These are phyloP conservation scores for Micoletzkya japonica DNA, from an alignment of 2,888 invertebrate genomes.

Conservation along the genomic window DNA sequence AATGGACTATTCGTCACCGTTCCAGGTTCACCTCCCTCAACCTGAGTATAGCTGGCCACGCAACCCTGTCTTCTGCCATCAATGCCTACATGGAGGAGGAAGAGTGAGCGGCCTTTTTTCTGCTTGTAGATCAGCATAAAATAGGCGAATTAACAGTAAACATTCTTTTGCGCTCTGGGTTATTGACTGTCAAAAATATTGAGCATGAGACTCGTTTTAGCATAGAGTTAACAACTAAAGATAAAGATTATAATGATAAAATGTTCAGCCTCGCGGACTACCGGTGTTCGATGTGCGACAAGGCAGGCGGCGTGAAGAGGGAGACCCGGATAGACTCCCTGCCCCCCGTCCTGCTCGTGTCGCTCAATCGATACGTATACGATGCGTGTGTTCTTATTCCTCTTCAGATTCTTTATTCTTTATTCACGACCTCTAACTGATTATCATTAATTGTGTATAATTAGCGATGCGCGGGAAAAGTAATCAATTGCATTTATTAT, in stretches of 20 bases:
- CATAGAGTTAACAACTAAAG: too few relatives aligned
- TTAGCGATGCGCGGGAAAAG: neutral
- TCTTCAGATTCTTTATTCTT: too few relatives aligned
- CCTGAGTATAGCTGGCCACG: conserved; percentile 51
- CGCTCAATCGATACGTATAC: conserved; percentile 55
- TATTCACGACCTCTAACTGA: too few relatives aligned
- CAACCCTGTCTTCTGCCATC: conserved; percentile 47
- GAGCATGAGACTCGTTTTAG: too few relatives aligned
- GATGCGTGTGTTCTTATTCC: too few relatives aligned
- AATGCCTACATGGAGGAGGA: conserved; percentile 46
- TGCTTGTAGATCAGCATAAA: too few relatives aligned
- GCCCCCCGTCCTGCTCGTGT: conserved; percentile 56
- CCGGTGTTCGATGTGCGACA: conserved; percentile 45
- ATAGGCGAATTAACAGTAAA: too few relatives aligned
- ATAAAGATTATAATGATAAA: too few relatives aligned
- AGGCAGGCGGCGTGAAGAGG: conserved; percentile 38
- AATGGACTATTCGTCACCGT: neutral
- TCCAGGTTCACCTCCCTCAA: conserved; percentile 36
- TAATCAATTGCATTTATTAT: neutral
- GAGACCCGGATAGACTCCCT: conserved; percentile 38
- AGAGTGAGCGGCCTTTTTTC: too few relatives aligned
- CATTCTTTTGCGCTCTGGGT: too few relatives aligned
- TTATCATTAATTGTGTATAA: neutral
- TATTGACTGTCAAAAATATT: too few relatives aligned
- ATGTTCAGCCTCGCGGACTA: conserved; percentile 53